Base-by-base conservation (phyloP, 2,888 invertebrate genomes). In the Amorpha juglandis region DNA sequence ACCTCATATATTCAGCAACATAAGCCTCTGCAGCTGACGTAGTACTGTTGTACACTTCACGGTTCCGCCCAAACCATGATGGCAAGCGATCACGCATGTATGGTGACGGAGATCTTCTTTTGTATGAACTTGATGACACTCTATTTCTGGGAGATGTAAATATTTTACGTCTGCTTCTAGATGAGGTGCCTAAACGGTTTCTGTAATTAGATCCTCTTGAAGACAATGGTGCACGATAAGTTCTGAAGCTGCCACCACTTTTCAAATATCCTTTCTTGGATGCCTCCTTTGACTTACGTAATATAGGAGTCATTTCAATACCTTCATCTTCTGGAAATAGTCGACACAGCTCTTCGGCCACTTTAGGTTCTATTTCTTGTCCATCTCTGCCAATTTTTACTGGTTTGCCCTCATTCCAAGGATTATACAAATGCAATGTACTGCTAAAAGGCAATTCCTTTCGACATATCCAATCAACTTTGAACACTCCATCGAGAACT, bases 381-480 rank as follows among this genome's bases (percentile, higher is more conserved):
- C 99, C 99, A 94, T 99, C 99, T 71, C 99, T 95, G n/a, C 99
- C 99, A 80, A 99, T 99, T 94, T 99, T 99, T 0, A 99, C 99
- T 67, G 99, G 98, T 90, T 99, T 99, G 58, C 98, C 98, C 85
- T 99, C 99, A 94, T 99, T 99, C 98, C 99, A 99, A 6, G 98
- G 97, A 92, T 99, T 99, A 83, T 98, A 98, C 69, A 99, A 93
- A 88, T 99, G 98, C 76, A 97, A 95, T 1, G 98, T 98, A 81
- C 97, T 97, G 75, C 96, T 97, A 81, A 99, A 99, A 1, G 98
- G 96, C 70, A 99, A 93, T 86, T 99, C 99, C 80, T 98, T 97
- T 79, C 98, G 96, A 84, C 98, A 98, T 75, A 99, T 97, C 99
- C 99, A 99, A 86, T 99, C 99, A 9, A 99, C 96, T 92, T 97